Evolutionary conservation across 37 sponge, comb jelly and placozoan species (phyloP), one percentile per base, ranked within the genome.

Genomic region (Sycon ciliatum): DNA sequence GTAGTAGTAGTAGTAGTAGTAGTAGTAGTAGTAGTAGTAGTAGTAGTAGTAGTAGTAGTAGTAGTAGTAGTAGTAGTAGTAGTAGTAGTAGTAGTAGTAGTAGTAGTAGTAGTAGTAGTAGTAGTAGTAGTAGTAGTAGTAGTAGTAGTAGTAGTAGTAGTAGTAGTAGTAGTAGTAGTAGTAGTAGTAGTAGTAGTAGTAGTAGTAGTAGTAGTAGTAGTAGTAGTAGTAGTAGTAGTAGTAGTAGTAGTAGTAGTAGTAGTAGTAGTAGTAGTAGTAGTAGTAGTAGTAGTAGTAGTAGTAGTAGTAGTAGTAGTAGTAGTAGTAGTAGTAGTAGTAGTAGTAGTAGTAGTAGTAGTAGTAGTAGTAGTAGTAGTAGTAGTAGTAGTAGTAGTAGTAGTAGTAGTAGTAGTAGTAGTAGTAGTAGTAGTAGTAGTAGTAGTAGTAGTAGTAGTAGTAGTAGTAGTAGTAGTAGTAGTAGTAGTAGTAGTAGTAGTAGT

Each of bases 1-100:
- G 52, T 46, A 46, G 52, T 46, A 46, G 52, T 46, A 46, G 52
- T 46, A 46, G 52, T 46, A 46, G 52, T 46, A 46, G 52, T 46
- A 46, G 52, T 46, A 46, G 52, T 46, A 46, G 52, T 46, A 46
- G 52, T 46, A 46, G 52, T 46, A 46, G 52, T 46, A 46, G 52
- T 46, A 46, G 52, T 46, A 46, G 52, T 46, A 46, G 52, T 46
- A 46, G 52, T 46, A 46, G 52, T 46, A 46, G 52, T 46, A 46
- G 52, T 46, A 46, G 52, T 46, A 46, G 52, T 46, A 46, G 52
- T 46, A 46, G 52, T 46, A 46, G 52, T 46, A 46, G 52, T 46
- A 46, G 52, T 46, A 46, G 52, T 46, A 46, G 52, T 46, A 46
- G 52, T 46, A 46, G 52, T 46, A 46, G 52, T 46, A 46, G 52